Conservation (phyloP, 2,113 vertebrate genomes). For the Ictalurus furcatus region DNA sequence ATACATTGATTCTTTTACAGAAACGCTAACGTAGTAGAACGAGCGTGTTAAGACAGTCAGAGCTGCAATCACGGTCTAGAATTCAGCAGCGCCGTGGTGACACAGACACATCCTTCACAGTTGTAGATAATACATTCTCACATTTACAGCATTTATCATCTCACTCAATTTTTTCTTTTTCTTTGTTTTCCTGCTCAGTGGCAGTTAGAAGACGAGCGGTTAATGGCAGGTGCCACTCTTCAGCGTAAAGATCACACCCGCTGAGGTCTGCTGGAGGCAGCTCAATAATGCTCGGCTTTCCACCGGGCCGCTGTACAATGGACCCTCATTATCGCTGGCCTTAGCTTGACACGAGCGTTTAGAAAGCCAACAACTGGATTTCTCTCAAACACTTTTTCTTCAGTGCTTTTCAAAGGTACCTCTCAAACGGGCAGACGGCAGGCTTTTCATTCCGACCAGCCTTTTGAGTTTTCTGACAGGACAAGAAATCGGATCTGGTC, state of each 20-base stretch:
- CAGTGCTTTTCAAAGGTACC: neutral
- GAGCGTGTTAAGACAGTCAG: too few relatives aligned
- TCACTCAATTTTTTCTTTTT: neutral
- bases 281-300: conserved; percentile 16
- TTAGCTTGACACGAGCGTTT: neutral
- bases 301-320: conserved; percentile 23
- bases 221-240: conserved; percentile 11
- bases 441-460: conserved; percentile 9
- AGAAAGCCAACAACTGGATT: neutral
- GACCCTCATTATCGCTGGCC: conserved; percentile 41
- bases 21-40: too few relatives aligned
- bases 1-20: too few relatives aligned
- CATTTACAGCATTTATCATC: neutral
- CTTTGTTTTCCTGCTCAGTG: neutral
- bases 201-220: neutral
- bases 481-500: conserved; percentile 30
- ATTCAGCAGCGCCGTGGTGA: too few relatives aligned
- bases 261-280: conserved; percentile 11
- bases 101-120: too few relatives aligned
- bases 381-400: neutral
- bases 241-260: conserved; percentile 26
- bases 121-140: neutral
- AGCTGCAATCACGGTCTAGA: neutral
- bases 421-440: neutral
- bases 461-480: conserved; percentile 7